Conservation (phyloP, 2,113 vertebrate genomes). For the Pachypanchax playfairii region DNA sequence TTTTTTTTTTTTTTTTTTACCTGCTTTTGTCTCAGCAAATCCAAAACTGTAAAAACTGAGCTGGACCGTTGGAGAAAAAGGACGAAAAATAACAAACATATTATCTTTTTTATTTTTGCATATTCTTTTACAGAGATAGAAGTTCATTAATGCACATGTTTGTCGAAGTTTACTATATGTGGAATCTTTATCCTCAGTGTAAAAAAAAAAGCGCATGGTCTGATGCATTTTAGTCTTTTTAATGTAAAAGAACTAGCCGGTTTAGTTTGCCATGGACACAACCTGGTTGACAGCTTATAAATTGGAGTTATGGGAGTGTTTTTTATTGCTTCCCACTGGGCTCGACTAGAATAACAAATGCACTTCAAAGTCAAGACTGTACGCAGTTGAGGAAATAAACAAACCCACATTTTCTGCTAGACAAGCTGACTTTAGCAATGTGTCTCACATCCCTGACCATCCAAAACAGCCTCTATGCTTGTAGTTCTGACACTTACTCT, state of each 20-base stretch:
- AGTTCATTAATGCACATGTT: constrained; percentile 3
- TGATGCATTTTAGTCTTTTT: constrained; percentile 65
- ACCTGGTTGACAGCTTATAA: constrained; percentile 75
- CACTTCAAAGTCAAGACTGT: constrained; percentile 70
- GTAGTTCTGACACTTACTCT: constrained; percentile 12
- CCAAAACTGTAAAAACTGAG: no score
- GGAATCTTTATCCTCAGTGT: constrained; percentile 34
- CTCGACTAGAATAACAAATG: constrained; percentile 74
- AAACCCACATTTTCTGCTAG: constrained; percentile 51
- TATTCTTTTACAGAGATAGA: constrained; percentile 17
- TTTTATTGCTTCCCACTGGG: constrained; percentile 73
- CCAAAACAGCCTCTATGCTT: constrained; percentile 5
- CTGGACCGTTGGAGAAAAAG: no score
- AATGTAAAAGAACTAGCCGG: constrained; percentile 64
- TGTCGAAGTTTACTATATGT: constrained; percentile 16
- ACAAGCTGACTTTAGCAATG: constrained; percentile 49
- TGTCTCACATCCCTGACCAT: constrained; percentile 43
- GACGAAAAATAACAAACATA: no score
- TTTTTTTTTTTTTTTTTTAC: constrained; percentile 28
- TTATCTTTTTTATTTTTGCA: constrained; percentile 28
- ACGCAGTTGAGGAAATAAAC: constrained; percentile 69
- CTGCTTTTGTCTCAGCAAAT: constrained; percentile 11
- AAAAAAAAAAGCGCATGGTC: constrained; percentile 48
- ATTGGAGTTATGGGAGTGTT: constrained; percentile 75
- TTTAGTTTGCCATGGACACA: constrained; percentile 65